These are phyloP conservation scores for Neoascia interrupta DNA, from an alignment of 2,888 invertebrate species.

Conservation along the genomic window DNA sequence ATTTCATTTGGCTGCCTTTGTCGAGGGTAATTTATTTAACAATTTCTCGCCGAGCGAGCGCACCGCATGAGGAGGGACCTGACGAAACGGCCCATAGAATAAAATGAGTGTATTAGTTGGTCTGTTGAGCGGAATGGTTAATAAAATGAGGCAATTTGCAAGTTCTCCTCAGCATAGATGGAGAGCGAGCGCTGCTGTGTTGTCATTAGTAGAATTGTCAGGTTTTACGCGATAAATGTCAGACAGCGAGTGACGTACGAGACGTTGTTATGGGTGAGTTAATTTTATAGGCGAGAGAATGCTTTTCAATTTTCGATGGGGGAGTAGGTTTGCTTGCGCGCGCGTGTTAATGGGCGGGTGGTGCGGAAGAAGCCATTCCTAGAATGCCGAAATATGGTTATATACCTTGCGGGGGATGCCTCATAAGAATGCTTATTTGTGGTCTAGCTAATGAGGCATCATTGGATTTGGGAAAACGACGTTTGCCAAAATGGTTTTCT, in stretches of 20 bases:
- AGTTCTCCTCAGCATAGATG: constrained; percentile 32
- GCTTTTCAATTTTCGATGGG: constrained; percentile 31
- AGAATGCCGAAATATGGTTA: no score
- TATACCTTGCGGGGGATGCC: no score
- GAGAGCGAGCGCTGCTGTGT: neutral
- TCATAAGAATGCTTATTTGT: no score
- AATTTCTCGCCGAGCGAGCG: constrained; percentile 20
- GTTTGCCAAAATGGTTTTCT: no score
- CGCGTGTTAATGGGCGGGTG: neutral
- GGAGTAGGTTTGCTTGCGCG: neutral
- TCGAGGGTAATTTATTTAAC: constrained; percentile 53
- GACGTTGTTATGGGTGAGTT: constrained; percentile 24
- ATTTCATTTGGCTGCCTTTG: constrained; percentile 59
- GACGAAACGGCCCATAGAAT: neutral
- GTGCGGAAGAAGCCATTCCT: no score
- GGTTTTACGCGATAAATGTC: constrained; percentile 54
- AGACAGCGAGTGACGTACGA: constrained; percentile 12
- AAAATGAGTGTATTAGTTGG: constrained; percentile 64
- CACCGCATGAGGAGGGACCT: neutral
- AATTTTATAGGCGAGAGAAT: constrained; percentile 19
- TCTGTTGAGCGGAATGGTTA: constrained; percentile 51
- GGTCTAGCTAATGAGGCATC: no score
- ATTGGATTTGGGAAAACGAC: no score
- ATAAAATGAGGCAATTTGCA: constrained; percentile 66
- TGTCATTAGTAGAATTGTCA: constrained; percentile 53